These are phyloP conservation scores for Perizoma affinitatum DNA, from an alignment of 2,888 invertebrate genomes.

Conservation along the genomic window DNA sequence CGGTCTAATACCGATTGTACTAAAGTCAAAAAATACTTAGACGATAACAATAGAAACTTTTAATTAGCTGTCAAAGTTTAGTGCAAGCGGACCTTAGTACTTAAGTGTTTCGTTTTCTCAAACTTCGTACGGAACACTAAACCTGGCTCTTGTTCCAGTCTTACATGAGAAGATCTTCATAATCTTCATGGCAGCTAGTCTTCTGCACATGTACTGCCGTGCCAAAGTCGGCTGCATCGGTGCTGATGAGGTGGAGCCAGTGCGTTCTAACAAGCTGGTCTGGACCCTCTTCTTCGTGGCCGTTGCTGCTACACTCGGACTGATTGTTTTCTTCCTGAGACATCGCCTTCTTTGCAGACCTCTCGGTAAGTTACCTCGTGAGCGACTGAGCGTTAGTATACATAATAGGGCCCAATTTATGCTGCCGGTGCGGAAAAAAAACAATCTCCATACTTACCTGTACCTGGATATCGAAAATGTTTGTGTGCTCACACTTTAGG, in stretches of 20 bases:
- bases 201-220: conserved; percentile 90
- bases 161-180: conserved; percentile 96
- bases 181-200: conserved; percentile 93
- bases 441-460: no score
- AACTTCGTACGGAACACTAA: background rate
- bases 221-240: conserved; percentile 74
- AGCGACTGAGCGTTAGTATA: no score
- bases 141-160: conserved; percentile 79
- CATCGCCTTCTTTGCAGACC: conserved; percentile 95
- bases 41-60: no score
- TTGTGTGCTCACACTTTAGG: no score
- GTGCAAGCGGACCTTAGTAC: no score
- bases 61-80: no score
- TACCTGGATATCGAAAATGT: no score
- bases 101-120: no score
- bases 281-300: conserved; percentile 89
- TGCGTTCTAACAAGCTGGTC: conserved; percentile 87
- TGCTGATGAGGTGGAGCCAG: conserved; percentile 75
- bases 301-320: conserved; percentile 90
- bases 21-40: no score
- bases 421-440: no score
- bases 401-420: no score
- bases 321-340: conserved; percentile 94
- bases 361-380: conserved; percentile 86
- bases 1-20: no score